Evolutionary conservation across 1,140 invertebrate genomes (phyloP).

Genomic region (Saccostrea cuccullata): DNA sequence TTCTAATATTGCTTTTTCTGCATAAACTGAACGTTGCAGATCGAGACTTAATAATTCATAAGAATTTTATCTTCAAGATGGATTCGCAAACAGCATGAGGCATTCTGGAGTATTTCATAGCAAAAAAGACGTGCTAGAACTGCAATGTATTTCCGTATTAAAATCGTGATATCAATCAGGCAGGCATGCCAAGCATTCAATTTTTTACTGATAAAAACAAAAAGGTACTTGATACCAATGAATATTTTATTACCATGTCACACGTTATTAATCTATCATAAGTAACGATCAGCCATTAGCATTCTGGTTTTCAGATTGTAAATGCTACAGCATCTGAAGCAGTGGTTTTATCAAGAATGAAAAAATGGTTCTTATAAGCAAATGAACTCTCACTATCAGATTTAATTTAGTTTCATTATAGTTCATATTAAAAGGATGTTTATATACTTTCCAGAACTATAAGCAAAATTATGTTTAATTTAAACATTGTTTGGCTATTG

Average conservation of each 20-base stretch:
- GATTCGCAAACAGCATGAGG: background rate
- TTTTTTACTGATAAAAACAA: background rate
- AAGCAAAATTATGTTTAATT: too few species aligned
- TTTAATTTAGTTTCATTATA: too few species aligned
- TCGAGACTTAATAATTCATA: background rate
- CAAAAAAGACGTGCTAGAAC: background rate
- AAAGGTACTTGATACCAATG: constrained; percentile 5
- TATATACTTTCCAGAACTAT: too few species aligned
- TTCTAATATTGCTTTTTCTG: background rate
- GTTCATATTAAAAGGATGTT: too few species aligned
- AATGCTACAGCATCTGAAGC: background rate
- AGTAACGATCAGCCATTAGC: background rate
- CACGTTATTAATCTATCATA: constrained; percentile 1
- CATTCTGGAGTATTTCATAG: constrained; percentile 24
- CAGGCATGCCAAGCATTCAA: constrained; percentile 3
- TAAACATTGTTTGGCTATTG: too few species aligned
- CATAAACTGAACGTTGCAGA: background rate
- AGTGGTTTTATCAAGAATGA: too few species aligned
- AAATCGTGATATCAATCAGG: background rate
- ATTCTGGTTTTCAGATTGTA: background rate
- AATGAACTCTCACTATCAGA: too few species aligned
- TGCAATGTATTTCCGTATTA: background rate
- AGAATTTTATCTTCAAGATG: background rate
- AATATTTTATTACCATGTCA: constrained; percentile 15
- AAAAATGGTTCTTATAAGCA: too few species aligned